A percentile compares a stretch with the other conserved stretches of the same genome.
Evolutionary conservation across 2,888 invertebrate species (phyloP).

Genomic region (Pseudococcus viburni): DNA sequence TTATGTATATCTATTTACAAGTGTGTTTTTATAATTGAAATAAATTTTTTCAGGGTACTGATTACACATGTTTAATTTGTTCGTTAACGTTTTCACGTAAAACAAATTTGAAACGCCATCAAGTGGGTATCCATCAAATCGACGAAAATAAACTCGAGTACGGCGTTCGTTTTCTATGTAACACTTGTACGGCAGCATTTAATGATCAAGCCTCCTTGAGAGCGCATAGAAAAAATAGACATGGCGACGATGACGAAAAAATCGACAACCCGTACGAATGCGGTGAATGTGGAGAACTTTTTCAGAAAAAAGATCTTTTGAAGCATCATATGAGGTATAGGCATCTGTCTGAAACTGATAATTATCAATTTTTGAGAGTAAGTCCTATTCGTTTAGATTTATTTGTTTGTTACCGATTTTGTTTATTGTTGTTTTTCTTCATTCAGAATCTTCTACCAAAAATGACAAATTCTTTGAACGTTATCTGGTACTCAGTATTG

Average conservation of each 20-base stretch:
- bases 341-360: slow-evolving; percentile 47
- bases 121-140: slow-evolving; percentile 27
- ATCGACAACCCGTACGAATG: slow-evolving; percentile 41
- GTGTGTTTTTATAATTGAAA: not conserved
- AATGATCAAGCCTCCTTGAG: slow-evolving; percentile 19
- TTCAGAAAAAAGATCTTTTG: slow-evolving; percentile 7
- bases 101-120: slow-evolving; percentile 45
- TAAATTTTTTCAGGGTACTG: not conserved
- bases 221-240: slow-evolving; percentile 32
- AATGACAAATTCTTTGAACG: slow-evolving; percentile 37
- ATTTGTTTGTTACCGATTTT: not conserved
- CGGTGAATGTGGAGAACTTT: slow-evolving; percentile 49
- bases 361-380: slow-evolving; percentile 48
- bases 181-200: slow-evolving; percentile 29
- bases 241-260: slow-evolving; percentile 24
- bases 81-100: slow-evolving; percentile 42
- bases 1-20: not conserved
- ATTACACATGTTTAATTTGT: slow-evolving; percentile 13
- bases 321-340: slow-evolving; percentile 44
- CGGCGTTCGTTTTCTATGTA: slow-evolving; percentile 30
- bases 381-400: not conserved
- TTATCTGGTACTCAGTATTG: slow-evolving; percentile 25
- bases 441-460: slow-evolving; percentile 1
- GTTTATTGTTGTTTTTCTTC: not conserved
- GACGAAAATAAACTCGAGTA: slow-evolving; percentile 36